Evolutionary conservation across 2,113 vertebrate species (phyloP).

Genomic region (Oreochromis aureus): DNA sequence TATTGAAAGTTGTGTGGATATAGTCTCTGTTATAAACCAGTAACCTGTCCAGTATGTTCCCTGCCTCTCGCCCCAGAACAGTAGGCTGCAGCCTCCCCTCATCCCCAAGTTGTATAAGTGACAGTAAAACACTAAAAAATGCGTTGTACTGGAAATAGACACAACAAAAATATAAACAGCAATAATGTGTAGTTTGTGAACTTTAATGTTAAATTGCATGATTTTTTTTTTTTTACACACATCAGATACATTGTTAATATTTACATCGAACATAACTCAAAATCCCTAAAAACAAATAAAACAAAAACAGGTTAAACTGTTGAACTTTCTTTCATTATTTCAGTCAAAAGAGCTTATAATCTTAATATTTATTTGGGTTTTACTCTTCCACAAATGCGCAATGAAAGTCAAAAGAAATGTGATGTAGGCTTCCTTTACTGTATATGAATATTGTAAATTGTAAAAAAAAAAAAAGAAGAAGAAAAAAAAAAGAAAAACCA

Average conservation of each 20-base stretch:
- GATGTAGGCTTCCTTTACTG: not conserved
- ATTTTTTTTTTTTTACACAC: slow-evolving; percentile 53
- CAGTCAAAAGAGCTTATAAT: slow-evolving; percentile 29
- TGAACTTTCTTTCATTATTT: slow-evolving; percentile 41
- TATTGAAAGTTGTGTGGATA: rapidly evolving
- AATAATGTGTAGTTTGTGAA: slow-evolving; percentile 57
- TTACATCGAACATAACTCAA: slow-evolving; percentile 61
- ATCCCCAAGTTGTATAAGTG: not conserved
- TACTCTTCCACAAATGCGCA: slow-evolving; percentile 48
- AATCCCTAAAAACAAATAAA: slow-evolving; percentile 37
- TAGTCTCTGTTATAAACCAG: not conserved
- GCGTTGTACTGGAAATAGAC: not conserved
- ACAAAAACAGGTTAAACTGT: slow-evolving; percentile 34
- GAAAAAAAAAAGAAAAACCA: slow-evolving; percentile 36
- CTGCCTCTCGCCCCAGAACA: not conserved
- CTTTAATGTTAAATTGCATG: slow-evolving; percentile 74
- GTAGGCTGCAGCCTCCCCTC: not conserved
- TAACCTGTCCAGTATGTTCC: not conserved
- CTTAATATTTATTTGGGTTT: slow-evolving; percentile 16
- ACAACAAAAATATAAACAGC: not conserved
- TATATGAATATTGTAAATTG: not conserved
- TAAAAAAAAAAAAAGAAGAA: slow-evolving; percentile 51
- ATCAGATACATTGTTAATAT: slow-evolving; percentile 67
- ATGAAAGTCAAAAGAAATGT: slow-evolving; percentile 39
- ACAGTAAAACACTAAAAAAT: not conserved